A percentile compares a stretch with the other conserved stretches of the same genome.
phyloP scores from a whole-genome alignment of 2,113 vertebrate genomes.

The Scytalopus superciliaris region DNA sequence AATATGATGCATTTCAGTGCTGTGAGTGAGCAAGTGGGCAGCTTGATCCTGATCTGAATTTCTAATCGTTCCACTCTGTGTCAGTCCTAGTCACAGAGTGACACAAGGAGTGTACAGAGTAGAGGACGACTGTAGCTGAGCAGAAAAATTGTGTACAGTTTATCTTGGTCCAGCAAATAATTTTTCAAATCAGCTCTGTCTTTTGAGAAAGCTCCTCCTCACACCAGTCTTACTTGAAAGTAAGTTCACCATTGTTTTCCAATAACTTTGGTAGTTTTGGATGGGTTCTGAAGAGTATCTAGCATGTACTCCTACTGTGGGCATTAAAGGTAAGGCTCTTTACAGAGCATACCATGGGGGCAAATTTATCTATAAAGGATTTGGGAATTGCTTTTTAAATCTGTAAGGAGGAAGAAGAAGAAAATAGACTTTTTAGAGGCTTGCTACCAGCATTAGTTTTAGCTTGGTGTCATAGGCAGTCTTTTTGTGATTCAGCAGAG shows the following conservation, averaged over 20 bases:
- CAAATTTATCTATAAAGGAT: not conserved
- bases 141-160: not conserved
- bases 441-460: not conserved
- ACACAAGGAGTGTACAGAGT: not conserved
- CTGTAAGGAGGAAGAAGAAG: not conserved
- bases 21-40: not conserved
- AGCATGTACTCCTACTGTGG: not conserved
- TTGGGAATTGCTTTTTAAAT: not conserved
- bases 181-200: not conserved
- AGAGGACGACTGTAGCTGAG: not conserved
- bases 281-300: not conserved
- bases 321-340: not conserved
- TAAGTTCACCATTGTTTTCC: not conserved
- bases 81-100: not conserved
- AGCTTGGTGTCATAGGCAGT: no score
- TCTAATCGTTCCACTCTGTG: not conserved
- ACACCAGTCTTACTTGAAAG: not conserved
- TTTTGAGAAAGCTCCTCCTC: not conserved
- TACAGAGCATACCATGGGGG: not conserved
- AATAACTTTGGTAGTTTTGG: not conserved
- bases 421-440: not conserved
- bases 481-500: not conserved
- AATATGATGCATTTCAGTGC: rapidly evolving
- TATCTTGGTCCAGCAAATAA: not conserved
- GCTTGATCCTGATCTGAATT: not conserved